Percentiles rank a stretch among this genome's conserved stretches.
Conservation (phyloP, 2,113 vertebrate genomes). For the Pseudorhombus dupliciocellatus region DNA sequence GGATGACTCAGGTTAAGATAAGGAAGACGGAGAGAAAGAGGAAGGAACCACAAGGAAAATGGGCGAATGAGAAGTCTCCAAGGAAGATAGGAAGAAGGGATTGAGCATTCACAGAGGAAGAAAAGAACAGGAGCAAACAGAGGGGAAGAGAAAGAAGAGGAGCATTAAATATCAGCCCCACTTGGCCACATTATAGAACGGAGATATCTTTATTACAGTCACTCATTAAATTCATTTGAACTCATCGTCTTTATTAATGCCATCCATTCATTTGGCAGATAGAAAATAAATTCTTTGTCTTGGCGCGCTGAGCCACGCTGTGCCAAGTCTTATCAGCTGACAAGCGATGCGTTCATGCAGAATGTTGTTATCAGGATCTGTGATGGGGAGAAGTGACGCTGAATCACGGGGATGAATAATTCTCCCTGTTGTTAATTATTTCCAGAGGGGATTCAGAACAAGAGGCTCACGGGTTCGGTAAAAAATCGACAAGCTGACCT, state of each 20-base stretch:
- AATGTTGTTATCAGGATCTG: slow-evolving; percentile 48
- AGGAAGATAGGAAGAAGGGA: too few species aligned
- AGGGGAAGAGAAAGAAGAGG: not conserved
- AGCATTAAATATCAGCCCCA: not conserved
- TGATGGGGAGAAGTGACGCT: slow-evolving; percentile 35
- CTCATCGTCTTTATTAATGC: slow-evolving; percentile 34
- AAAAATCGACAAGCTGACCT: slow-evolving; percentile 22
- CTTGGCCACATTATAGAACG: slow-evolving; percentile 8
- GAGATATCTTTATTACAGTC: slow-evolving; percentile 33
- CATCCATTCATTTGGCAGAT: slow-evolving; percentile 21
- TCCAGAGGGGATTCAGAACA: slow-evolving; percentile 40
- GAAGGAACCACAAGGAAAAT: not conserved
- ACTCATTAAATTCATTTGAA: slow-evolving; percentile 24
- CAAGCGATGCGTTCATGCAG: slow-evolving; percentile 45
- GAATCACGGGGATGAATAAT: slow-evolving; percentile 40
- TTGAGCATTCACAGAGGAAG: too few species aligned
- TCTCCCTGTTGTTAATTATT: slow-evolving; percentile 51
- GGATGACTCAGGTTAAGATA: too few species aligned
- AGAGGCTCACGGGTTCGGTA: slow-evolving; percentile 1
- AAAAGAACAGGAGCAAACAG: not conserved
- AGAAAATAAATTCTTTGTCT: slow-evolving; percentile 42
- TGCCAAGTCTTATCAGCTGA: slow-evolving; percentile 45
- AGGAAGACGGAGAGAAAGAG: too few species aligned
- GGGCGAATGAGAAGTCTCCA: too few species aligned
- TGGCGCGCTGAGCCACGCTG: slow-evolving; percentile 22